A percentile compares a stretch with the other conserved stretches of the same genome.
phyloP scores from a whole-genome alignment of 2,113 vertebrate genomes.

The Tachysurus fulvidraco region DNA sequence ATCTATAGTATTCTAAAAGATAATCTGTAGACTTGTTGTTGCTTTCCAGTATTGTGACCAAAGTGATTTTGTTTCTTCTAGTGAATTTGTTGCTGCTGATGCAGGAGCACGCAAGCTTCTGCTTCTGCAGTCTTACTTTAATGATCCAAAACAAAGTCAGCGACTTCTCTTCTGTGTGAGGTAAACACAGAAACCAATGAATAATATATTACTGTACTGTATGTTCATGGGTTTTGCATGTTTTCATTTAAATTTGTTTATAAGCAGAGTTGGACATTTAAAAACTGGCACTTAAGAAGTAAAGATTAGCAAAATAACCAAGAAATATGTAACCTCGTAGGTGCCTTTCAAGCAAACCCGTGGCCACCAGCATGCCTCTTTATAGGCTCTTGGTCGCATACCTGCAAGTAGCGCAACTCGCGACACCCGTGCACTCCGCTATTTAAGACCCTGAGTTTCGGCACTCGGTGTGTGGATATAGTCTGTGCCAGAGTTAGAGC shows the following conservation, averaged over 20 bases:
- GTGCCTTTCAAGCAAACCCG: too few relatives aligned
- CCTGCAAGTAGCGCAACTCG: too few relatives aligned
- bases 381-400: too few relatives aligned
- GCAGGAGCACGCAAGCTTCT: slow-evolving; percentile 36
- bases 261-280: not conserved
- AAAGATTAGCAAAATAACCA: not conserved
- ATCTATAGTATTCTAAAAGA: not conserved
- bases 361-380: too few relatives aligned
- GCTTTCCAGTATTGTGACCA: not conserved
- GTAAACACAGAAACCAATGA: slow-evolving; percentile 22
- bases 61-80: slow-evolving; percentile 18
- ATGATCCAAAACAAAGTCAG: slow-evolving; percentile 43
- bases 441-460: too few relatives aligned
- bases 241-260: not conserved
- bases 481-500: too few relatives aligned
- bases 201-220: not conserved
- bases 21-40: not conserved
- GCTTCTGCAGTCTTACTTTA: slow-evolving; percentile 52
- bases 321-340: too few relatives aligned
- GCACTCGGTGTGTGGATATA: too few relatives aligned
- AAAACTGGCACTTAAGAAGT: not conserved
- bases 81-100: slow-evolving; percentile 34
- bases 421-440: too few relatives aligned
- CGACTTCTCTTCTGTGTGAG: slow-evolving; percentile 51
- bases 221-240: not conserved